Conservation (phyloP, 2,113 vertebrate genomes). For the Cathartes aura region DNA sequence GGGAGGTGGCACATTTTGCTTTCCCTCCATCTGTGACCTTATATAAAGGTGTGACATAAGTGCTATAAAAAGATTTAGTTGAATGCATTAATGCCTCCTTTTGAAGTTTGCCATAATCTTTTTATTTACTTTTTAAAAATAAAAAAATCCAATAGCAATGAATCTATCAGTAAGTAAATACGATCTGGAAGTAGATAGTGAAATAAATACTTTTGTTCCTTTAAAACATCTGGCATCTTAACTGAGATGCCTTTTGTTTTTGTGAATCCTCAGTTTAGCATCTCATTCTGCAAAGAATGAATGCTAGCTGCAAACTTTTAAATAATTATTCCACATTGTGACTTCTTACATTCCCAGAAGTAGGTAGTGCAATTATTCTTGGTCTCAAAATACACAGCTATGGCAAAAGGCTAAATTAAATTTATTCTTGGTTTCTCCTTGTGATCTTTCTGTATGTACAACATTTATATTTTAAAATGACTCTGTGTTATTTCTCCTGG, state of each 20-base stretch:
- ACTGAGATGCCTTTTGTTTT: background rate
- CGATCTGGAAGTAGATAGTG: background rate
- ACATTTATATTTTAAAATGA: background rate
- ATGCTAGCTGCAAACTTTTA: conserved; percentile 12
- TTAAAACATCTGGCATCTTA: conserved; percentile 48
- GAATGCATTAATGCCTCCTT: background rate
- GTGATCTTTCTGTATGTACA: background rate
- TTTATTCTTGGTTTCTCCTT: background rate
- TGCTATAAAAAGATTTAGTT: conserved; percentile 29
- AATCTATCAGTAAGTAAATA: conserved; percentile 19
- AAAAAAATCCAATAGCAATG: background rate
- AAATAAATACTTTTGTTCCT: conserved; percentile 28
- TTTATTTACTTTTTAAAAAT: conserved; percentile 32
- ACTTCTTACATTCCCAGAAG: background rate
- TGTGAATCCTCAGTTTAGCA: background rate
- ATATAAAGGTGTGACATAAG: background rate
- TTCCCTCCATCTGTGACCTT: conserved; percentile 12
- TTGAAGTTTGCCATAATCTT: conserved; percentile 1
- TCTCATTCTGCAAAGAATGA: background rate
- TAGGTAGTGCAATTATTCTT: background rate
- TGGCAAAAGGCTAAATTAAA: conserved; percentile 14
- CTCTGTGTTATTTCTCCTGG: background rate
- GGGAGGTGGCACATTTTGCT: background rate
- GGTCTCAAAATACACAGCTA: background rate
- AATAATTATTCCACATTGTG: conserved; percentile 7